Base-by-base conservation (phyloP, 37 sponge, comb jelly and placozoan species). In the Theonella swinhoei region DNA sequence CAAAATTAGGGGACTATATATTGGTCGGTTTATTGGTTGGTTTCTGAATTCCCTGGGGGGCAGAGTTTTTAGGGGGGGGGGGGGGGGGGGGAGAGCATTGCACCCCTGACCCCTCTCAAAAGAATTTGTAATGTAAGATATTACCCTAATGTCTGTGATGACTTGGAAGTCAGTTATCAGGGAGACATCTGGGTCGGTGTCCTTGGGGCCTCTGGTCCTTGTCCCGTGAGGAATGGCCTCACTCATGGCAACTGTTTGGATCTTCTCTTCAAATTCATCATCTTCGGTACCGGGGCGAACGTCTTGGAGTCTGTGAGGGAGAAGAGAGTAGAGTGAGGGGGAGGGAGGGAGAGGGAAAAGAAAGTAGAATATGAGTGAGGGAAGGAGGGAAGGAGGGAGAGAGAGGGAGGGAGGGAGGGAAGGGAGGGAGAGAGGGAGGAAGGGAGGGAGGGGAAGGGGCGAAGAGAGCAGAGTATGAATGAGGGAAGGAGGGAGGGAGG, bases 91-190 rank as follows among this genome's bases (percentile, higher is more conserved):
- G 67, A 66, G 31, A n/a, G n/a, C n/a, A n/a, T n/a, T n/a, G n/a
- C n/a, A n/a, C n/a, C n/a, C n/a, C n/a, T n/a, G n/a, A n/a, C n/a
- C n/a, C n/a, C n/a, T n/a, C n/a, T n/a, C 2, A 38, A 22, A 23
- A 33, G 2, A 28, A 25, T 35, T 29, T 29, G 70, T 35, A 69
- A 2, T 30, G 35, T 22, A 69, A 34, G 29, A 26, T 42, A 74
- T 26, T 38, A 92, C 92, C 31, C 88, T 83, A 39, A 92, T 77
- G 75, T 92, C 88, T n/a, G 89, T 87, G 42, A 92, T 76, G 70
- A 92, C 31, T 38, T 92, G 92, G 43, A 80, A 92, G 68, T 92
- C 92, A 36, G 77, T 62, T 32, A 92, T 78, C 24, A 92, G 78
- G 26, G 92, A 92, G n/a, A 54, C 32, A 11, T 92, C 92, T 59